Evolutionary conservation across 2,113 vertebrate genomes (phyloP).

Genomic region (Hippocampus guttulatus): DNA sequence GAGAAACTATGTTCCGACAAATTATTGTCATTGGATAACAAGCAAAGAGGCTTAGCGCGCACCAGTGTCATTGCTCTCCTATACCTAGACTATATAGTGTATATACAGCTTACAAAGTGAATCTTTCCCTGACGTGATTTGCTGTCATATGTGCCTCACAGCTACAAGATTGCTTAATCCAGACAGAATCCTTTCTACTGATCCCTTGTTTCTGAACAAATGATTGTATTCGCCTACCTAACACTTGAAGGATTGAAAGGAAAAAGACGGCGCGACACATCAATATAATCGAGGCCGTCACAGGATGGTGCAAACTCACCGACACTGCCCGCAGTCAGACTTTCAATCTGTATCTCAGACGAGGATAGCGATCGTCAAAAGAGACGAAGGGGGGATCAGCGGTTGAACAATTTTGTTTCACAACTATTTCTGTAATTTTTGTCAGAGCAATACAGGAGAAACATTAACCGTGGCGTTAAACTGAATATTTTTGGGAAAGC

Average conservation of each 20-base stretch:
- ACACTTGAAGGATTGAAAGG: slow-evolving; percentile 14
- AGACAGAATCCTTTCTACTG: slow-evolving; percentile 28
- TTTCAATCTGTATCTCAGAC: slow-evolving; percentile 15
- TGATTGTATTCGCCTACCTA: slow-evolving; percentile 38
- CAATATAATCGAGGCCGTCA: slow-evolving; percentile 29
- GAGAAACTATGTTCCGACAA: slow-evolving; percentile 38
- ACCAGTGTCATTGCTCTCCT: not conserved
- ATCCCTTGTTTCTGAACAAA: slow-evolving; percentile 50
- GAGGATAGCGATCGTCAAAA: not conserved
- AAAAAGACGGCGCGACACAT: slow-evolving; percentile 11
- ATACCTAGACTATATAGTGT: slow-evolving; percentile 16
- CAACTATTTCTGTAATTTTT: not conserved
- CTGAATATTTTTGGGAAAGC: not conserved
- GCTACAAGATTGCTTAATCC: slow-evolving; percentile 31
- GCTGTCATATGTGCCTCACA: slow-evolving; percentile 19
- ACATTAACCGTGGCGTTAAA: not conserved
- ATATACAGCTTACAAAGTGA: slow-evolving; percentile 15
- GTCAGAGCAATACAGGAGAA: not conserved
- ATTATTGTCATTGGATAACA: slow-evolving; percentile 51
- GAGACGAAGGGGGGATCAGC: not conserved
- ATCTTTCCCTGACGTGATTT: slow-evolving; percentile 20
- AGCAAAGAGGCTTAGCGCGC: slow-evolving; percentile 21
- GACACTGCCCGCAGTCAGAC: slow-evolving; percentile 4
- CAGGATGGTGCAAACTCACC: slow-evolving; percentile 23
- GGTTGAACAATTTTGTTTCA: not conserved